Conservation (phyloP, 2,113 vertebrate species). For the Raja brachyura region DNA sequence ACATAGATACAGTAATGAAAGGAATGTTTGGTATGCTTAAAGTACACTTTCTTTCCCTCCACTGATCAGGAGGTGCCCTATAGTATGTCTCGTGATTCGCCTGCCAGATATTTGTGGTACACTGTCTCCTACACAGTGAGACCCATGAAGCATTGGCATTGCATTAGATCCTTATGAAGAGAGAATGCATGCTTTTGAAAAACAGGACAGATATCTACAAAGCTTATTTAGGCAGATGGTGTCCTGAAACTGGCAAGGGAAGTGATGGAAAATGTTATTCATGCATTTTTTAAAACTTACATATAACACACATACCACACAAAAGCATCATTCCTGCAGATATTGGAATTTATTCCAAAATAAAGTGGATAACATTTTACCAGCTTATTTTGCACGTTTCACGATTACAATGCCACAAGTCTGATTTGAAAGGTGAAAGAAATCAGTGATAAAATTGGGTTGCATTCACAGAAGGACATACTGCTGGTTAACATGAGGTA, state of each 20-base stretch:
- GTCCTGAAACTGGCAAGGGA: not conserved
- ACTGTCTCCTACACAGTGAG: not conserved
- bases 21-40: not conserved
- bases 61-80: not conserved
- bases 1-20: not conserved
- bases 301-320: not conserved
- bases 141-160: not conserved
- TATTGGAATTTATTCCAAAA: not conserved
- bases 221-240: not conserved
- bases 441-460: not conserved
- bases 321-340: not conserved
- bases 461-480: not conserved
- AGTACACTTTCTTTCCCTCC: conserved; percentile 19
- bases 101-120: conserved; percentile 21
- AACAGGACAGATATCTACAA: not conserved
- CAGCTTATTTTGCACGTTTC: not conserved
- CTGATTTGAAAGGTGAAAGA: not conserved
- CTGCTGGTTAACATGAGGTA: not conserved
- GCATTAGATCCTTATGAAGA: not conserved
- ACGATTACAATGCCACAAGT: not conserved
- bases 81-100: too few species aligned
- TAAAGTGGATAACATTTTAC: not conserved
- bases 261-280: not conserved
- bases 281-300: not conserved
- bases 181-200: conserved; percentile 8